Evolutionary conservation across 2,888 invertebrate species (phyloP), one percentile per base, ranked within the genome.

Genomic region (Lathronympha strigana): DNA sequence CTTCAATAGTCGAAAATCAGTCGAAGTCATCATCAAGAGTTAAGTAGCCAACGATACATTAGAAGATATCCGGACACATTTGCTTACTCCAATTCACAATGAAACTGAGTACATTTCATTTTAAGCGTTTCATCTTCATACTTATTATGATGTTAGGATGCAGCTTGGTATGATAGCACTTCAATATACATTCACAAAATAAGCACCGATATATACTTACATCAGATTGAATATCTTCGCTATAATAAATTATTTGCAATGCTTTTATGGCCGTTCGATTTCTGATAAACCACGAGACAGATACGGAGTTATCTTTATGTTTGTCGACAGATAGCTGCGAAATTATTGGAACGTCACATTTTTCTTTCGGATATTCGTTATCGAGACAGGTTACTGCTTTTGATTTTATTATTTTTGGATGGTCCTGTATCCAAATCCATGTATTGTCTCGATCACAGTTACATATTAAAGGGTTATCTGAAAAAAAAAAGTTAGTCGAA

Each of bases 351-450:
- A 96, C 94, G 71, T 90, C 88, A 74, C 92, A 92, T 74, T 89
- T 89, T 70, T 88, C 87, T 70, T 81, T 88, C 1, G 90, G 91
- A 72, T 89, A 88, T 68, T 91, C 90, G 68, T 88, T 80, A 66
- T 90, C 87, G 15, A 83, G 69, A 63, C 92, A 92, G 50, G 83
- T 78, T 2, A 88, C 83, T 58, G 83, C 77, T 66, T 80, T 85
- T 2, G 84, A 75, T 70, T 87, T 88, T 61, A 92, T 83, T 69
- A 87, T 86, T 78, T 87, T 90, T 13, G 96, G 95, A 90, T 98
- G 97, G 85, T 97, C 96, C 79, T 97, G 94, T 74, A 98, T 93
- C 98, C 98, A 98, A 81, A 97, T 96, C 97, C 98, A 97, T 38
- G 97, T 94, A 83, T 97, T 97, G 83, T 97, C 96, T 75, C 96